A percentile compares a stretch with the other conserved stretches of the same genome.
These are phyloP conservation scores for Oconnorella tubifera DNA, from an alignment of 2,888 invertebrate species.

Conservation along the genomic window DNA sequence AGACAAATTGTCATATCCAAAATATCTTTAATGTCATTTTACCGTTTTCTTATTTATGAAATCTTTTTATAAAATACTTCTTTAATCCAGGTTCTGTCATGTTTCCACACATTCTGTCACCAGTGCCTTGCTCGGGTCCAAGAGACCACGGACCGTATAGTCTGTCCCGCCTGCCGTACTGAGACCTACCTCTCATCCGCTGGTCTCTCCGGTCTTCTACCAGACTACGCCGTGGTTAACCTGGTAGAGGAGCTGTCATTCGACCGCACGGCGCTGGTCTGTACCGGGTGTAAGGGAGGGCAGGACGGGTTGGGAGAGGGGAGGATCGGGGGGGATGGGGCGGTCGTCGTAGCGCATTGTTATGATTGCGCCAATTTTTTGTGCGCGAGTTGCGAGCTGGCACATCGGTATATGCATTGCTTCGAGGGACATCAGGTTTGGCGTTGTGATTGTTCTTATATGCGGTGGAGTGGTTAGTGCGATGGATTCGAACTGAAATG, in stretches of 20 bases:
- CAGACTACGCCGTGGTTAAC: slow-evolving; percentile 64
- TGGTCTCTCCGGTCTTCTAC: slow-evolving; percentile 67
- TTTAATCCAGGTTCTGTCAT: slow-evolving; percentile 51
- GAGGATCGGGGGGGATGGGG: slow-evolving; percentile 59
- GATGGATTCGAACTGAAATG: too few relatives aligned
- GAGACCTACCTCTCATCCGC: slow-evolving; percentile 45
- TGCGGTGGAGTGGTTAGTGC: too few relatives aligned
- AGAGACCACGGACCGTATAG: slow-evolving; percentile 66
- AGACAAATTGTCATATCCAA: too few relatives aligned
- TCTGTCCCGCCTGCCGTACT: slow-evolving; percentile 68
- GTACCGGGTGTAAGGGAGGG: slow-evolving; percentile 94
- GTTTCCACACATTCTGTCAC: slow-evolving; percentile 75
- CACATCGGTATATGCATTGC: slow-evolving; percentile 98
- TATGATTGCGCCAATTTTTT: slow-evolving; percentile 93
- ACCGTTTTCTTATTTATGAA: too few relatives aligned
- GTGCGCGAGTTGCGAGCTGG: slow-evolving; percentile 96
- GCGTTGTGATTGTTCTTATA: not conserved
- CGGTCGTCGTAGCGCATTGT: slow-evolving; percentile 92
- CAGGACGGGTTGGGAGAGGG: slow-evolving; percentile 58
- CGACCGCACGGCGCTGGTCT: slow-evolving; percentile 58
- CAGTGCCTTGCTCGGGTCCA: slow-evolving; percentile 70
- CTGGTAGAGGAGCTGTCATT: slow-evolving; percentile 55
- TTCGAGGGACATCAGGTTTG: slow-evolving; percentile 87
- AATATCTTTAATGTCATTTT: too few relatives aligned
- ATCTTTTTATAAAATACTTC: too few relatives aligned